Conservation (phyloP, 2,113 vertebrate species). For the Aspiorhynchus laticeps region DNA sequence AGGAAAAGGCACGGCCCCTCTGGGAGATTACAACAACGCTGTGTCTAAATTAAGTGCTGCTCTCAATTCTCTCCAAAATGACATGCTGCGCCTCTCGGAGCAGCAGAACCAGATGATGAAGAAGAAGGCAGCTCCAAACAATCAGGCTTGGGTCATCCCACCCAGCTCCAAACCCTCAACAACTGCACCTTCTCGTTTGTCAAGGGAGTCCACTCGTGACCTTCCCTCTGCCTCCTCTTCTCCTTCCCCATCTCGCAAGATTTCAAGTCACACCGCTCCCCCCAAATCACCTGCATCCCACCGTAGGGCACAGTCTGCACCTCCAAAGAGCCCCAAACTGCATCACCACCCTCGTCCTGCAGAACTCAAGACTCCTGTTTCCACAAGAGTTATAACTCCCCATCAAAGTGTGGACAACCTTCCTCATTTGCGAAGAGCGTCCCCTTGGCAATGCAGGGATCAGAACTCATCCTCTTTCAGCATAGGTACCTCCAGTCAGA, state of each 20-base stretch:
- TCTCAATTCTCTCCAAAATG: slow-evolving; percentile 82
- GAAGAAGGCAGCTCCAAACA: slow-evolving; percentile 69
- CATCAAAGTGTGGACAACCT: slow-evolving; percentile 86
- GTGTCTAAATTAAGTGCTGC: slow-evolving; percentile 89
- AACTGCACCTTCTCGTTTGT: slow-evolving; percentile 60
- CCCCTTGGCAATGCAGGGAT: slow-evolving; percentile 81
- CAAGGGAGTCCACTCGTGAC: slow-evolving; percentile 71
- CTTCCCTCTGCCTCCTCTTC: slow-evolving; percentile 74
- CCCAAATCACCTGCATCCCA: slow-evolving; percentile 75
- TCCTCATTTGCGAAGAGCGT: slow-evolving; percentile 85
- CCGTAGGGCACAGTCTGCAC: slow-evolving; percentile 76
- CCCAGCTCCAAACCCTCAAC: slow-evolving; percentile 67
- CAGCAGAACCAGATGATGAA: slow-evolving; percentile 86
- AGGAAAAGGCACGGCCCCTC: slow-evolving; percentile 71
- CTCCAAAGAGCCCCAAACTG: slow-evolving; percentile 84
- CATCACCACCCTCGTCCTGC: slow-evolving; percentile 70
- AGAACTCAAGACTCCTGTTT: slow-evolving; percentile 75
- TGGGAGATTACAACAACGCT: slow-evolving; percentile 89
- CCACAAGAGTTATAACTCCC: slow-evolving; percentile 80
- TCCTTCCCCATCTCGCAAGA: slow-evolving; percentile 79
- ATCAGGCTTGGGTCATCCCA: slow-evolving; percentile 80
- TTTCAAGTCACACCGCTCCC: slow-evolving; percentile 61
- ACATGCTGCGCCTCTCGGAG: slow-evolving; percentile 88
- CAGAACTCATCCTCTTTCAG: slow-evolving; percentile 87
- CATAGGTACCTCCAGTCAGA: slow-evolving; percentile 69